Percentiles rank a stretch among this genome's conserved stretches.
Conservation (phyloP, 2,888 invertebrate genomes). For the Lasius platythorax region DNA sequence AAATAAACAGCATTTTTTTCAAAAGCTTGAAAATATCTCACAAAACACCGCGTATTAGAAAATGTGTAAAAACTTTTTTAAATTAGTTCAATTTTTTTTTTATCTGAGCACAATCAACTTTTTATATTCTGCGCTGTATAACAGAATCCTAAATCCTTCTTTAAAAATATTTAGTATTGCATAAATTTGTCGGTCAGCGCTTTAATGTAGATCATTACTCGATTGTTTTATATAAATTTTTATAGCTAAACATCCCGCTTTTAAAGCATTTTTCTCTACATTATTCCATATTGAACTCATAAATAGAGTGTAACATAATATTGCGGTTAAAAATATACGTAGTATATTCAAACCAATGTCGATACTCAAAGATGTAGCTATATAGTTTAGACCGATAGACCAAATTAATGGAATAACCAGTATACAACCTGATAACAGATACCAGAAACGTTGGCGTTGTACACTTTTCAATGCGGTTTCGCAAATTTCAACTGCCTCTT, state of each 20-base stretch:
- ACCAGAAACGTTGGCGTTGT: conserved; percentile 87
- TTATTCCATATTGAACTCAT: conserved; percentile 95
- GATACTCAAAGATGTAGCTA: conserved; percentile 74
- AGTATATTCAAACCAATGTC: conserved; percentile 87
- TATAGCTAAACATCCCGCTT: conserved; percentile 91
- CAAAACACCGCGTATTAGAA: background rate
- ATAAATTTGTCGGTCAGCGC: conserved; percentile 35
- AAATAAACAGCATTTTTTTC: background rate
- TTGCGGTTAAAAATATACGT: conserved; percentile 89
- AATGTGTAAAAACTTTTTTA: background rate
- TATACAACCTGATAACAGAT: conserved; percentile 87
- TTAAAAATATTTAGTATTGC: background rate
- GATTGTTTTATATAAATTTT: conserved; percentile 86
- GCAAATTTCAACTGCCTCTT: conserved; percentile 89
- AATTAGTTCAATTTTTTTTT: background rate
- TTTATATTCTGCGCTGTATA: background rate
- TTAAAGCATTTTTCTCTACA: conserved; percentile 92
- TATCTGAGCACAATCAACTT: conserved; percentile 11
- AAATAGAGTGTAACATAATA: conserved; percentile 90
- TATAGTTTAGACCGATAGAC: conserved; percentile 81
- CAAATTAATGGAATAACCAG: conserved; percentile 85
- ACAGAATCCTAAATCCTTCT: background rate
- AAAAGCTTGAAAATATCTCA: background rate
- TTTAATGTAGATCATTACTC: conserved; percentile 67
- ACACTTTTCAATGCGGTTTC: conserved; percentile 87